A percentile compares a stretch with the other conserved stretches of the same genome.
Evolutionary conservation across 23 tunicate genomes (phyloP).

Genomic region (Ciona savignyi): DNA sequence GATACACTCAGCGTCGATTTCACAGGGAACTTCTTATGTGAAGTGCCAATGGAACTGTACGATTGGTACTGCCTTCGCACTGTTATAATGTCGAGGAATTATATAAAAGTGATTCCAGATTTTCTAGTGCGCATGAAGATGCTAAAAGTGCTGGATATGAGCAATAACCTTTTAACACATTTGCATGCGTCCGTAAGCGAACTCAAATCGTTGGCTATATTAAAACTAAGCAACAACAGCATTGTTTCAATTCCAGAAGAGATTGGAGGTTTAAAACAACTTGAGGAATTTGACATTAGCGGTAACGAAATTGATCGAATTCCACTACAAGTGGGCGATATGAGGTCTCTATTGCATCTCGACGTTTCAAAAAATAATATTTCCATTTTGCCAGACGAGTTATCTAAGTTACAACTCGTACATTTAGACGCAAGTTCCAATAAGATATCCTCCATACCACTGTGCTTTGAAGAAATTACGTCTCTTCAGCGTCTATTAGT

Average conservation of each 20-base stretch:
- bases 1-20: slow-evolving; percentile 57
- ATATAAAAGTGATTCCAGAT: slow-evolving; percentile 47
- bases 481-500: slow-evolving; percentile 30
- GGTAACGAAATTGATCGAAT: slow-evolving; percentile 44
- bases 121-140: slow-evolving; percentile 28
- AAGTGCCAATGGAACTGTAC: slow-evolving; percentile 57
- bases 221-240: slow-evolving; percentile 43
- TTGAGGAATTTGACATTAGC: slow-evolving; percentile 73
- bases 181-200: slow-evolving; percentile 51
- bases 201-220: slow-evolving; percentile 21
- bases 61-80: slow-evolving; percentile 61
- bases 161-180: slow-evolving; percentile 48
- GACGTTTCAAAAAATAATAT: slow-evolving; percentile 67
- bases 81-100: slow-evolving; percentile 40
- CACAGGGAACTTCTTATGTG: slow-evolving; percentile 38
- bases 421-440: slow-evolving; percentile 64
- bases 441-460: slow-evolving; percentile 46
- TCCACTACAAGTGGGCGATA: slow-evolving; percentile 52
- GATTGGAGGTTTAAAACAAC: slow-evolving; percentile 47
- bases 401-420: slow-evolving; percentile 32
- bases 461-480: slow-evolving; percentile 47
- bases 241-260: slow-evolving; percentile 47
- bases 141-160: slow-evolving; percentile 44
- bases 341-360: slow-evolving; percentile 45
- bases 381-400: slow-evolving; percentile 43